These are phyloP conservation scores for Physeter macrocephalus DNA, from an alignment of 2,113 vertebrate species.

Conservation along the genomic window DNA sequence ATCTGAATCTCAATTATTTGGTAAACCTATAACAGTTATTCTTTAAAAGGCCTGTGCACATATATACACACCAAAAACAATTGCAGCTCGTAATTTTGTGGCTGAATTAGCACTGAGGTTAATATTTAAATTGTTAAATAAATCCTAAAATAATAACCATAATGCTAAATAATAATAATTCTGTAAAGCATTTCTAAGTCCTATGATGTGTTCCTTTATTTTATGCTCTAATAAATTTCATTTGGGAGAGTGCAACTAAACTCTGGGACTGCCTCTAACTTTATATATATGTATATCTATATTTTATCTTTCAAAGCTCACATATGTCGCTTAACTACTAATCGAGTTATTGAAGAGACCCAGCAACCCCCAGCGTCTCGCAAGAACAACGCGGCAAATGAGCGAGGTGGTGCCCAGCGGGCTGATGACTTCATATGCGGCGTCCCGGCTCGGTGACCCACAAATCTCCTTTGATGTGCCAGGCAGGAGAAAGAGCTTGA, in stretches of 20 bases:
- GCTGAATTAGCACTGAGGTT: neutral
- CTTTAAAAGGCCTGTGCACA: neutral
- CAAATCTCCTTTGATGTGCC: conserved; percentile 98
- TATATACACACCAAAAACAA: neutral
- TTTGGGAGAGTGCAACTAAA: neutral
- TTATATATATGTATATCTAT: neutral
- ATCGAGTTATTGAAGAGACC: conserved; percentile 41
- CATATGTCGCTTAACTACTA: neutral
- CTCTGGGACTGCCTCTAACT: neutral
- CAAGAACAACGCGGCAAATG: conserved; percentile 71
- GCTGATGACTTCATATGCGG: conserved; percentile 93
- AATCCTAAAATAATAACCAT: neutral
- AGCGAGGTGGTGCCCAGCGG: conserved; percentile 81
- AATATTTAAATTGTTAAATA: neutral
- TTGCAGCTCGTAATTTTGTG: neutral
- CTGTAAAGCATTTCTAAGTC: neutral
- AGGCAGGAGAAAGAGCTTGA: conserved; percentile 90
- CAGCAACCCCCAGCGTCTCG: conserved; percentile 56
- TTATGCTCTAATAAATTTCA: neutral
- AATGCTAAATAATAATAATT: neutral
- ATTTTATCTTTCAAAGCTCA: neutral
- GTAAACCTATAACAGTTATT: neutral
- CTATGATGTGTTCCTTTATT: neutral
- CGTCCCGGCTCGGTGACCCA: conserved; percentile 94
- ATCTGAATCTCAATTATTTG: neutral